Evolutionary conservation across 1,140 invertebrate genomes (phyloP).

Genomic region (Caenorhabditis brenneri): DNA sequence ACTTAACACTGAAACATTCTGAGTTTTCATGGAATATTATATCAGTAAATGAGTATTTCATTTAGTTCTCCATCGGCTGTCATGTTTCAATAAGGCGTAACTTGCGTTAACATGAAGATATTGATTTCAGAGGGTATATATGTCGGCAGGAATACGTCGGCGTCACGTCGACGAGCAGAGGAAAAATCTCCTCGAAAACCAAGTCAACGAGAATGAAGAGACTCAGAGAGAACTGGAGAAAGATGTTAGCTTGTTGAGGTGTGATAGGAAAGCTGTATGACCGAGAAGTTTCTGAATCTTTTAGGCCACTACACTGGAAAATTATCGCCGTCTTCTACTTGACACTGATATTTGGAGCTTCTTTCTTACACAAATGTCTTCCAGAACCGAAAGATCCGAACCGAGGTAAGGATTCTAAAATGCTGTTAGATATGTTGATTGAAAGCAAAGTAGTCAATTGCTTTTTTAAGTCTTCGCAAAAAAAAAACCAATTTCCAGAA

Average conservation of each 20-base stretch:
- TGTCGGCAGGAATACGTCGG: background rate
- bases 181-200: background rate
- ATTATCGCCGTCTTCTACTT: constrained; percentile 28
- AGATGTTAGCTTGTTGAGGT: constrained; percentile 2
- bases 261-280: background rate
- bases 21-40: background rate
- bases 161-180: constrained; percentile 1
- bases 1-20: background rate
- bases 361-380: constrained; percentile 48
- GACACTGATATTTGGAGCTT: background rate
- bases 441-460: no score
- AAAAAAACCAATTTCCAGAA: constrained; percentile 41
- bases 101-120: no score
- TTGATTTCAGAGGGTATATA: background rate
- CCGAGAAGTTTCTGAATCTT: background rate
- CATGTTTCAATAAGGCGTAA: no score
- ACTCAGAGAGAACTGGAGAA: background rate
- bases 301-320: constrained; percentile 47
- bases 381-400: constrained; percentile 50
- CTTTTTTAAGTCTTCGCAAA: no score
- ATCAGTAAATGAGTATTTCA: background rate
- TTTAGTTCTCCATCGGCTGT: no score
- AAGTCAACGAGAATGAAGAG: background rate
- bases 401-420: constrained; percentile 25
- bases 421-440: background rate